phyloP scores from a whole-genome alignment of 1,140 invertebrate species.

The Hylaeus anthracinus region DNA sequence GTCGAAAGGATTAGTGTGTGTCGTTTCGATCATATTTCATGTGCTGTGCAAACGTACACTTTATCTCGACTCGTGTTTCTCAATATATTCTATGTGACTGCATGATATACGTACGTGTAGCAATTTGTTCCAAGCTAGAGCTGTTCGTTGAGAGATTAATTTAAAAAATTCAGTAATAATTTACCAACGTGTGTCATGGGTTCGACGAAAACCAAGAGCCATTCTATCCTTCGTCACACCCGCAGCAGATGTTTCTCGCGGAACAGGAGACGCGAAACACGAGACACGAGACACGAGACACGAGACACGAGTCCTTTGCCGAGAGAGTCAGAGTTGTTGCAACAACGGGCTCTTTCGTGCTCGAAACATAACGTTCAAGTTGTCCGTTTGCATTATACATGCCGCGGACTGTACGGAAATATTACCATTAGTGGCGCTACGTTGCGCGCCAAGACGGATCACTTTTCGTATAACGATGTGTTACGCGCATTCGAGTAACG shows the following conservation, averaged over 20 bases:
- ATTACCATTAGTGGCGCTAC: slow-evolving; percentile 56
- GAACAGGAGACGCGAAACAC: slow-evolving; percentile 11
- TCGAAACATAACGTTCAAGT: slow-evolving; percentile 53
- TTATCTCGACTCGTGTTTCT: background rate
- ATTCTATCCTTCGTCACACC: slow-evolving; percentile 44
- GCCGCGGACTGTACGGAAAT: slow-evolving; percentile 53
- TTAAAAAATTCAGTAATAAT: no score
- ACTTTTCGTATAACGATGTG: no score
- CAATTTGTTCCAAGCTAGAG: no score
- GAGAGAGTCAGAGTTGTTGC: slow-evolving; percentile 20
- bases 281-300: background rate
- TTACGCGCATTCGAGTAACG: background rate
- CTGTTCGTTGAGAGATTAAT: no score
- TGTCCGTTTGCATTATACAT: slow-evolving; percentile 57
- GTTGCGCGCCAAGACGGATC: slow-evolving; percentile 31
- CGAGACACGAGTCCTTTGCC: slow-evolving; percentile 36
- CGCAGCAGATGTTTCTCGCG: slow-evolving; percentile 50
- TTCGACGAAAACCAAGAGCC: slow-evolving; percentile 5
- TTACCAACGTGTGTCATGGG: background rate
- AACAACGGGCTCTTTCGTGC: slow-evolving; percentile 26
- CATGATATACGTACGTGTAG: background rate
- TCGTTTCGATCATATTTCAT: slow-evolving; percentile 17
- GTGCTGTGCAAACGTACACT: background rate
- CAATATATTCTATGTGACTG: background rate
- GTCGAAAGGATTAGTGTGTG: slow-evolving; percentile 6